Conservation (phyloP, 2,113 vertebrate species). For the Otocyon megalotis region DNA sequence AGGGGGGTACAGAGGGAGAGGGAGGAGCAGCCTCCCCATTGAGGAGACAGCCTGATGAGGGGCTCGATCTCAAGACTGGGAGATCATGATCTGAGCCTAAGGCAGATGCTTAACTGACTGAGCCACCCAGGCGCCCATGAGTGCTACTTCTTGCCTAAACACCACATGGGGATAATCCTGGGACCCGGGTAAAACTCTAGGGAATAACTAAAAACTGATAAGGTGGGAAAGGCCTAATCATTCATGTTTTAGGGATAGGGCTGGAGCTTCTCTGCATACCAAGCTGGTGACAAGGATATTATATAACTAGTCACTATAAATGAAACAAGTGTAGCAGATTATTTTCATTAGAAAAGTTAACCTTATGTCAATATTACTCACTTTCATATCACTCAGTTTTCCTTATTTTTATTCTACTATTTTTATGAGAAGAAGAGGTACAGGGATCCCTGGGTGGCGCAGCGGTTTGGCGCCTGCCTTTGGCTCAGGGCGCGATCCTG, state of each 20-base stretch:
- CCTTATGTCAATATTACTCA: neutral
- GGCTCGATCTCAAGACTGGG: no score
- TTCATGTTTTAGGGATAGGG: neutral
- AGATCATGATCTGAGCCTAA: no score
- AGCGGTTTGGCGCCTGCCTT: no score
- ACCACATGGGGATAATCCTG: neutral
- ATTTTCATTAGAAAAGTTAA: slow-evolving; percentile 6
- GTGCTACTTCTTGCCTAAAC: neutral
- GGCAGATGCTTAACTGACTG: no score
- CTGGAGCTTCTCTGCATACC: neutral
- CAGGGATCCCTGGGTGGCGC: no score
- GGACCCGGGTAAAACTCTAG: neutral
- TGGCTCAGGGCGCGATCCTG: no score
- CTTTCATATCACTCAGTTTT: slow-evolving; percentile 20
- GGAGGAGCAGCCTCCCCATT: no score
- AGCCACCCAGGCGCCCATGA: neutral
- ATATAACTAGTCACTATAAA: neutral
- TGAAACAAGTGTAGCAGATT: neutral
- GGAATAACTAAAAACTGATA: neutral
- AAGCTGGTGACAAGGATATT: neutral
- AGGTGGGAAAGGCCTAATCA: neutral
- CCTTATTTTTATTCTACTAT: neutral
- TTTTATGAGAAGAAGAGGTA: neutral
- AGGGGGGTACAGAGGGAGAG: no score
- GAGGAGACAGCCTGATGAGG: no score